Percentiles rank a stretch among this genome's conserved stretches.
Conservation (phyloP, 2,797 vertebrate species). For the Heliangelus exortis region DNA sequence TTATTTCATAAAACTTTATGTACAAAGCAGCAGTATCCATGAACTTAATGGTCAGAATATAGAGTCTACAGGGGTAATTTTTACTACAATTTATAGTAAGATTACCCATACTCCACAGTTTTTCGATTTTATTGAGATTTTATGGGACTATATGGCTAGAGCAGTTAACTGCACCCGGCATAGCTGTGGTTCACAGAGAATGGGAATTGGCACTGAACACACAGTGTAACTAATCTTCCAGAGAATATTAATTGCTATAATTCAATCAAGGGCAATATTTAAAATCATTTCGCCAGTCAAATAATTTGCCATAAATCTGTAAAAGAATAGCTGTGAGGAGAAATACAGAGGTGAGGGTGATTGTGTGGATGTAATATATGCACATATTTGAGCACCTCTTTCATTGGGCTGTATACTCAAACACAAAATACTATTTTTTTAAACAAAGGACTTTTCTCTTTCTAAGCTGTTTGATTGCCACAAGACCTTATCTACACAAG, state of each 20-base stretch:
- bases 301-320: conserved; percentile 42
- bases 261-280: conserved; percentile 68
- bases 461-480: conserved; percentile 23
- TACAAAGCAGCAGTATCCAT: conserved; percentile 78
- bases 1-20: conserved; percentile 85
- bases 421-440: background rate
- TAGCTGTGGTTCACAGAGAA: conserved; percentile 50
- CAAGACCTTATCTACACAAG: conserved; percentile 1
- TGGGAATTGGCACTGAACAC: conserved; percentile 26
- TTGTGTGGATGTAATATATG: background rate
- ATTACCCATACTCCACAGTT: conserved; percentile 77
- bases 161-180: conserved; percentile 51
- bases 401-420: background rate
- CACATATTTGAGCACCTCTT: conserved; percentile 3
- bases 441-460: conserved; percentile 1
- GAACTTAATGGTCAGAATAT: conserved; percentile 79
- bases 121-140: conserved; percentile 79
- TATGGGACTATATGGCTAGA: conserved; percentile 64
- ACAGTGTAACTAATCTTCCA: conserved; percentile 53
- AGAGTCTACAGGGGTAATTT: conserved; percentile 78
- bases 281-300: conserved; percentile 56
- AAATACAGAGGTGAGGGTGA: background rate
- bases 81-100: conserved; percentile 80
- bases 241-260: conserved; percentile 71
- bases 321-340: conserved; percentile 3